Evolutionary conservation across 2,797 vertebrate genomes (phyloP).

Genomic region (Phataginus tetradactyla): DNA sequence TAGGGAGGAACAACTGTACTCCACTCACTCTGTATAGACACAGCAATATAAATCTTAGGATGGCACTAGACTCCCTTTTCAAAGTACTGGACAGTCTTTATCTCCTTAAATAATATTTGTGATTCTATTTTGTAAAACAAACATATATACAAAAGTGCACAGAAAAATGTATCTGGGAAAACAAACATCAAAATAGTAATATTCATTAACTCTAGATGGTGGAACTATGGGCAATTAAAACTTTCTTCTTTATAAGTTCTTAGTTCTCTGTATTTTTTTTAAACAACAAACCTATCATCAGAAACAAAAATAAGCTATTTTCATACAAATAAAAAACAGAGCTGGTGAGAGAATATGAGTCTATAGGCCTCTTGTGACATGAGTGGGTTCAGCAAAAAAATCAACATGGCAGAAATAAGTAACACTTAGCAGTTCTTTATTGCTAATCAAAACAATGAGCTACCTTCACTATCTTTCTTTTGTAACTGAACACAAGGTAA

Average conservation of each 20-base stretch:
- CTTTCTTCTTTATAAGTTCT: neutral
- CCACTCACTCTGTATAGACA: neutral
- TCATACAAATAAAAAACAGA: neutral
- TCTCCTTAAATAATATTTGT: conserved; percentile 20
- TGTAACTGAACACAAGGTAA: neutral
- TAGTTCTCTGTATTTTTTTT: neutral
- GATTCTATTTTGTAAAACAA: neutral
- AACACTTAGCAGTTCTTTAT: neutral
- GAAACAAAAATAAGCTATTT: neutral
- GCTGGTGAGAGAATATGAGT: neutral
- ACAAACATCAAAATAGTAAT: neutral
- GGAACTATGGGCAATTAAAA: neutral
- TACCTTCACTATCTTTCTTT: neutral
- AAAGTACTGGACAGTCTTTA: neutral
- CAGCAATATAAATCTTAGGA: neutral
- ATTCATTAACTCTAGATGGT: neutral
- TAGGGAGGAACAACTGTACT: neutral
- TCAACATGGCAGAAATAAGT: neutral
- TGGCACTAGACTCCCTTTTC: neutral
- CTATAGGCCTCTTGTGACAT: neutral
- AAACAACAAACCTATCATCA: neutral
- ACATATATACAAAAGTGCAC: neutral
- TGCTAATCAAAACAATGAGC: neutral
- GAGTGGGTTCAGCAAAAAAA: neutral
- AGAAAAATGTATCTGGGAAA: neutral